A percentile compares a stretch with the other conserved stretches of the same genome.
Evolutionary conservation across 1,140 invertebrate genomes (phyloP).

Genomic region (Harlomillsia oculata): DNA sequence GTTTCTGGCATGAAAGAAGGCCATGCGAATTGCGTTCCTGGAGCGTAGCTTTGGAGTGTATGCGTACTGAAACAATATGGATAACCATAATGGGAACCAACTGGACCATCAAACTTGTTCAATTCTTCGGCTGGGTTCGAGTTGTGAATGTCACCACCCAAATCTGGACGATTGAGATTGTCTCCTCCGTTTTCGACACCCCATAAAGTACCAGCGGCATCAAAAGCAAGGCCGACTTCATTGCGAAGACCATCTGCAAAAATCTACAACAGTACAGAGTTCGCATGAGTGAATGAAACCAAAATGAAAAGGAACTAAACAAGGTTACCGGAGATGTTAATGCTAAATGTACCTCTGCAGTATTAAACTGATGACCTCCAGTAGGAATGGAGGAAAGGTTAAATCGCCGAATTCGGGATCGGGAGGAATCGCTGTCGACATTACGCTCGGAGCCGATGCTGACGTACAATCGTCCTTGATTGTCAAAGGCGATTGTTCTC

Average conservation of each 20-base stretch:
- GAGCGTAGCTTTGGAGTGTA: neutral
- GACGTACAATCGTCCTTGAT: neutral
- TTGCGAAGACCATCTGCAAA: conserved; percentile 31
- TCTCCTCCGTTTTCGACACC: conserved; percentile 30
- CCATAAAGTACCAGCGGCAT: conserved; percentile 20
- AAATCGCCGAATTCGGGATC: conserved; percentile 9
- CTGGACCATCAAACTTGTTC: conserved; percentile 18
- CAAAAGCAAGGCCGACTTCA: conserved; percentile 29
- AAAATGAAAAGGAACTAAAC: neutral
- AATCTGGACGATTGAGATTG: conserved; percentile 19
- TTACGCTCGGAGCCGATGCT: conserved; percentile 16
- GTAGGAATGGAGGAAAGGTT: neutral
- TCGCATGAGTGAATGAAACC: neutral
- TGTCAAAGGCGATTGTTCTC: conserved; percentile 6
- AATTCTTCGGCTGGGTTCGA: conserved; percentile 31
- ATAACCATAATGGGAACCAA: conserved; percentile 28
- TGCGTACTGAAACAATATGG: conserved; percentile 27
- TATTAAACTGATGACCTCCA: neutral
- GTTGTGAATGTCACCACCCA: conserved; percentile 32
- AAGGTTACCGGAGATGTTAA: neutral
- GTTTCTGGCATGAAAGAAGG: conserved; percentile 28
- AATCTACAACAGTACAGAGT: conserved; percentile 1
- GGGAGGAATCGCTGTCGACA: conserved; percentile 14
- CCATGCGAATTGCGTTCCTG: conserved; percentile 25
- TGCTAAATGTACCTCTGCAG: neutral